Percentiles rank a stretch among this genome's conserved stretches.
Conservation (phyloP, 2,113 vertebrate genomes). For the Burhinus oedicnemus region DNA sequence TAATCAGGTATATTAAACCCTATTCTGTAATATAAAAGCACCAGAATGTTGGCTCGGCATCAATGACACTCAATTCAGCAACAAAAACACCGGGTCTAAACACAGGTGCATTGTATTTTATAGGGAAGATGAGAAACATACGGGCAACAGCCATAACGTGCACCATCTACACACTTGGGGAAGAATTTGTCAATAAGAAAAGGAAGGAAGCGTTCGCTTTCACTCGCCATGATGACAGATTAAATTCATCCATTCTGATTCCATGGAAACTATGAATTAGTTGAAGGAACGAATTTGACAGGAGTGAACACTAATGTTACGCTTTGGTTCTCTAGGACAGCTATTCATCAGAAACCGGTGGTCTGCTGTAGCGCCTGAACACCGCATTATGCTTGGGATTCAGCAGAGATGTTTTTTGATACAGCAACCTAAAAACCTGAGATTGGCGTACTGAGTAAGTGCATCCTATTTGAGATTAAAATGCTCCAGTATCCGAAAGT, state of each 20-base stretch:
- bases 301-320: neutral
- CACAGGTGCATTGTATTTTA: neutral
- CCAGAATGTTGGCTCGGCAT: neutral
- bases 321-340: neutral
- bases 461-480: neutral
- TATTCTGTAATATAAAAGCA: neutral
- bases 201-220: neutral
- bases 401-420: neutral
- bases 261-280: neutral
- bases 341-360: neutral
- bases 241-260: neutral
- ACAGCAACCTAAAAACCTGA: neutral
- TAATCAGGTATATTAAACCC: neutral
- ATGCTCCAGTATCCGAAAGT: neutral
- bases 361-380: neutral
- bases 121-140: neutral
- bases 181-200: neutral
- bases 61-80: neutral
- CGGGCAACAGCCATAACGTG: neutral
- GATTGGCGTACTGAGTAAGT: neutral
- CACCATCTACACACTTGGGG: neutral
- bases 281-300: neutral
- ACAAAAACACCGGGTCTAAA: neutral
- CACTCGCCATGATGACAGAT: neutral
- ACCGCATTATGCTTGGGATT: neutral